Evolutionary conservation across 2,888 invertebrate genomes (phyloP), one percentile per base, ranked within the genome.

Genomic region (Brachyptera putata): DNA sequence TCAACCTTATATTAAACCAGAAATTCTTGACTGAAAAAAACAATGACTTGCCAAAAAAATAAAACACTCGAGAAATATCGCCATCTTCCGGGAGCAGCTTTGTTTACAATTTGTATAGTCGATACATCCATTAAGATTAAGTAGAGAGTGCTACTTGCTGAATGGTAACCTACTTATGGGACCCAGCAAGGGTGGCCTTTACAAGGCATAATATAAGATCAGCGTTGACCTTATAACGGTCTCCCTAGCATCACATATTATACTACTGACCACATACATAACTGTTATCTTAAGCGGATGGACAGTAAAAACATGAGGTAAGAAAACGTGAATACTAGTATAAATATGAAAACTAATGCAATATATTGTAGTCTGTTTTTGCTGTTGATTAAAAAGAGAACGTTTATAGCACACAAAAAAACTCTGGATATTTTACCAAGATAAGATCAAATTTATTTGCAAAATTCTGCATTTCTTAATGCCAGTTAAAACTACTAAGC

Each of bases 261-360:
- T 43, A n/a, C 49, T 21, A 53, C 53, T 53, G 53, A 53, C 53
- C 53, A 53, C 53, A n/a, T n/a, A n/a, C n/a, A 53, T 53, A 53
- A 53, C 53, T 34, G 53, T 53, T 34, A 53, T 34, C 53, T 53
- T 34, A 34, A 21, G 53, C 53, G 53, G 53, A 53, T 36, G 53
- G 53, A 30, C 36, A 53, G 53, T 34, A 21, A 36, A 53, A 53
- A 53, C 18, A 34, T 11, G 36, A n/a, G 36, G 53, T 30, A 36
- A 16, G 49, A 26, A 50, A 25, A 50, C 25, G 49, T 50, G 25
- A 50, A 30, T 50, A 30, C 41, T 41, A 18, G 41, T 16, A 18
- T 50, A 24, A 50, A 50, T 50, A 50, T 50, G 26, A 50, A 50
- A 26, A 50, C 11, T 48, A 48, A 48, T 48, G 21, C 16, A 41